Evolutionary conservation across 2,888 invertebrate species (phyloP).

Genomic region (Zygothrica quintamaculata): DNA sequence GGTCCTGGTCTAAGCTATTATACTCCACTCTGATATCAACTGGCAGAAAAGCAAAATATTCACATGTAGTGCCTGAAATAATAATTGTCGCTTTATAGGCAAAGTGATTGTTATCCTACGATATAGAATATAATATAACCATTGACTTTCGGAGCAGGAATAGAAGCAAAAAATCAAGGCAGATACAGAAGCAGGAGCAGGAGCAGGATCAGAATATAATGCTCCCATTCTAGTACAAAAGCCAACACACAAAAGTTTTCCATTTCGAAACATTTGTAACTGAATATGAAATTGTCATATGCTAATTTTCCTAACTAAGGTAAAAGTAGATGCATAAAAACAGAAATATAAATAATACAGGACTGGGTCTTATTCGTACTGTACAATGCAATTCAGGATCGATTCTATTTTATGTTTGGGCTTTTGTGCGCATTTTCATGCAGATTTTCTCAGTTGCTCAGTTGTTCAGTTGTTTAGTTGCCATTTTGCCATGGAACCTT

Average conservation of each 20-base stretch:
- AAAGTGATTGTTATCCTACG: conserved; percentile 43
- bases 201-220: conserved; percentile 1
- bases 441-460: conserved; percentile 55
- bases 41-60: conserved; percentile 9
- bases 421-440: conserved; percentile 68
- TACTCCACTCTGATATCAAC: conserved; percentile 11
- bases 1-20: conserved; percentile 9
- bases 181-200: conserved; percentile 4
- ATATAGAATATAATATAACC: conserved; percentile 19
- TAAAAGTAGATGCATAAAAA: conserved; percentile 10
- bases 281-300: conserved; percentile 42
- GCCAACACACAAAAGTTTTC: conserved; percentile 46
- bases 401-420: conserved; percentile 33
- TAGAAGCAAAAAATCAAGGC: not conserved
- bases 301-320: conserved; percentile 38
- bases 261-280: conserved; percentile 50
- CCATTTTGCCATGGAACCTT: conserved; percentile 62
- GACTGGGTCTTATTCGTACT: conserved; percentile 15
- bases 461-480: conserved; percentile 52
- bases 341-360: conserved; percentile 27
- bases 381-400: conserved; percentile 19
- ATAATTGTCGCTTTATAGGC: conserved; percentile 53
- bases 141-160: conserved; percentile 32
- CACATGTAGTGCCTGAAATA: conserved; percentile 39
- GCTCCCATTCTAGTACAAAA: conserved; percentile 42